Conservation (phyloP, 2,797 vertebrate species). For the Pipistrellus pygmaeus region DNA sequence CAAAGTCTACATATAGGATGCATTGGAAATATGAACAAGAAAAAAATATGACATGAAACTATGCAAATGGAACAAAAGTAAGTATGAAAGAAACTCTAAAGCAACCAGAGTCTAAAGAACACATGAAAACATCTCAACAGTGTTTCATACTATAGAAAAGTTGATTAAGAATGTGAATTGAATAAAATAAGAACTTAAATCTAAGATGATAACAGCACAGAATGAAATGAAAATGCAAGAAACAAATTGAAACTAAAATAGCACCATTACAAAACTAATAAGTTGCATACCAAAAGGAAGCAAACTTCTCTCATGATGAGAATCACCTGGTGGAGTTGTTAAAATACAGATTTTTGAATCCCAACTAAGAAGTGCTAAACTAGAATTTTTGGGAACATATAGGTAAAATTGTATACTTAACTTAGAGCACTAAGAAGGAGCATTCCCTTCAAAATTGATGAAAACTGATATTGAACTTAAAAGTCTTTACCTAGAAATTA, state of each 20-base stretch:
- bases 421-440: neutral
- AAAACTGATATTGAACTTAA: neutral
- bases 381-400: too few species aligned
- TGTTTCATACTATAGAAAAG: neutral
- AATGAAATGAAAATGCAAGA: slow-evolving; percentile 63
- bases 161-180: neutral
- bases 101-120: neutral
- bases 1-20: neutral
- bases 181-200: slow-evolving; percentile 41
- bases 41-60: neutral
- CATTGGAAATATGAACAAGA: neutral
- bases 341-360: too few species aligned
- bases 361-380: too few species aligned
- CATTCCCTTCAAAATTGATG: neutral
- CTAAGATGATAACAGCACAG: neutral
- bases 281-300: slow-evolving; percentile 59
- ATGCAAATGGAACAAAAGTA: neutral
- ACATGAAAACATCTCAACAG: neutral
- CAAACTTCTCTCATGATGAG: neutral
- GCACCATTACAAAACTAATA: slow-evolving; percentile 54
- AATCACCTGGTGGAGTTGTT: too few species aligned
- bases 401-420: too few species aligned
- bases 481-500: neutral
- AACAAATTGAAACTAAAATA: slow-evolving; percentile 65
- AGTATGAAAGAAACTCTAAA: neutral